Base-by-base conservation (phyloP, 92 coral and sea anemone species). In the Porites evermanni region DNA sequence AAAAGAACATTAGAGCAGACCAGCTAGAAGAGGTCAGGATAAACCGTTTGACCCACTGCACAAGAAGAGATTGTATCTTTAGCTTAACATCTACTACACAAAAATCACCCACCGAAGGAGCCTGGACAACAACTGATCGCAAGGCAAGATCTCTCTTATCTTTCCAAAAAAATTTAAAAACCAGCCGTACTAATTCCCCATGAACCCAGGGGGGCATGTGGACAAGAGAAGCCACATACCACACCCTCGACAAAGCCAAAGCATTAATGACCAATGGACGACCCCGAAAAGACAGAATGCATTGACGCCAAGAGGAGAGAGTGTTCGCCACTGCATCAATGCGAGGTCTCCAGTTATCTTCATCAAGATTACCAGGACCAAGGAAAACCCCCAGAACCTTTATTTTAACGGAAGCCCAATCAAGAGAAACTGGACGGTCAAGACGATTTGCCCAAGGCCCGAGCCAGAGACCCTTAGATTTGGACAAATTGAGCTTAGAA, bases 401-500 rank as follows among this genome's bases (percentile, higher is more conserved):
- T 53, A 92, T 32, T 56, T 38, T 63, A 50, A 3, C 6, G 5
- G 90, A 89, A 8, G 93, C 66, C 90, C 93, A 89, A 44, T 77
- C 81, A 0, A 92, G 16, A 38, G 53, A 44, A 13, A 89, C 78
- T 0, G 95, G 93, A 10, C 77, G 61, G 24, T 79, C 67, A 0
- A 23, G 1, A 0, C 93, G 71, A 6, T 79, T 79, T n/a, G 29
- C 20, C 95, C 93, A 92, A 6, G 77, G 17, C 11, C 95, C 95
- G 7, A 90, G 67, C 86, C 91, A 87, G 0, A 92, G 77, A 11
- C 93, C 93, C 19, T 92, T 77, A 12, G 90, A 65, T 29, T 92
- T 92, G 4, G 77, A 71, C 21, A 6, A 63, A 51, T 92, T 92
- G 6, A 92, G 10, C 26, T 84, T 89, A 9, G 95, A 77, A 6